Percentiles rank a stretch among this genome's conserved stretches.
phyloP scores from a whole-genome alignment of 2,113 vertebrate genomes.

The Psittacula cyanocephala region DNA sequence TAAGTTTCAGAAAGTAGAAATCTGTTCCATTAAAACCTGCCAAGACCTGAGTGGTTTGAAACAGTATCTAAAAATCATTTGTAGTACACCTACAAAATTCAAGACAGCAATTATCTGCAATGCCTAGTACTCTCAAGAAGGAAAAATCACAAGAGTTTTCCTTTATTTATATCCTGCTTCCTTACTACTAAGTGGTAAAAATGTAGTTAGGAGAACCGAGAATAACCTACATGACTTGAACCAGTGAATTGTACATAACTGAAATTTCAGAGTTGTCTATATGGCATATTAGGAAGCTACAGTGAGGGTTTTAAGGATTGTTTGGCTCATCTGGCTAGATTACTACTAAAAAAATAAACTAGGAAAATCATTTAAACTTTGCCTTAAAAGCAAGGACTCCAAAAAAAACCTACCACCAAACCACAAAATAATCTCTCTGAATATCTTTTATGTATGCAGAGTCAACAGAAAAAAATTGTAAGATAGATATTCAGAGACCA shows the following conservation, averaged over 20 bases:
- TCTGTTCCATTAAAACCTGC: not conserved
- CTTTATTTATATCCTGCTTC: not conserved
- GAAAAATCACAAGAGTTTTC: not conserved
- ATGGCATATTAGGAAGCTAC: not conserved
- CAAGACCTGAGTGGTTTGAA: not conserved
- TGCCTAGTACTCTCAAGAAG: not conserved
- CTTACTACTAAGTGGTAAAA: not conserved
- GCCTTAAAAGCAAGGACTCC: not conserved
- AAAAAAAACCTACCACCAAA: not conserved
- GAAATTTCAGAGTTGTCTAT: not conserved
- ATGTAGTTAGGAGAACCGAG: not conserved
- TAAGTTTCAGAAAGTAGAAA: not conserved
- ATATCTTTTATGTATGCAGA: not conserved
- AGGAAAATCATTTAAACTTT: not conserved
- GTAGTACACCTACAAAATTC: not conserved
- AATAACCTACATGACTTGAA: not conserved
- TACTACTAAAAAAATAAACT: not conserved
- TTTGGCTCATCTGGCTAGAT: not conserved
- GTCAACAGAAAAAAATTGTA: not conserved
- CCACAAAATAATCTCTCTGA: not conserved
- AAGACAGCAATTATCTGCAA: not conserved
- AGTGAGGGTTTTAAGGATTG: not conserved
- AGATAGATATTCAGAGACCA: not conserved
- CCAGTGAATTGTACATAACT: not conserved
- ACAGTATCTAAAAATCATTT: not conserved